phyloP scores from a whole-genome alignment of 1,140 invertebrate species.

The Ladona fulva region DNA sequence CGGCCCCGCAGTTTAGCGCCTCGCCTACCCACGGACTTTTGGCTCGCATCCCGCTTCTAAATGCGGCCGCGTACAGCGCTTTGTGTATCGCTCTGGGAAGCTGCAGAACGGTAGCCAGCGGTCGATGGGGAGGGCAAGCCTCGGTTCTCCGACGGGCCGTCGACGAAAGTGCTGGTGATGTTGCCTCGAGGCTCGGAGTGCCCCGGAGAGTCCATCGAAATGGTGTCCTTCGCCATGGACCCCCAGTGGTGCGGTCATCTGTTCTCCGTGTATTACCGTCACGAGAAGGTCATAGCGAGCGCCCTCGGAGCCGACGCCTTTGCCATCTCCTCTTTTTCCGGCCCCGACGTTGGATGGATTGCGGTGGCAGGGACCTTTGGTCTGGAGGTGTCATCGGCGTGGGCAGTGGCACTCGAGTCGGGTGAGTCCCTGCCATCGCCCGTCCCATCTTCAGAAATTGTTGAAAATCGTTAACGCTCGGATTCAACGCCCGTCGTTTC shows the following conservation, averaged over 20 bases:
- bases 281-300: slow-evolving; percentile 20
- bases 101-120: too few species aligned
- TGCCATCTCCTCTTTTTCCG: slow-evolving; percentile 19
- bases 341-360: slow-evolving; percentile 24
- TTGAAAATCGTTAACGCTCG: too few species aligned
- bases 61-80: too few species aligned
- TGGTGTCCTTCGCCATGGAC: slow-evolving; percentile 23
- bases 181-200: neutral
- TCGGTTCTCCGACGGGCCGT: neutral
- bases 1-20: too few species aligned
- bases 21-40: too few species aligned
- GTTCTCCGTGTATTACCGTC: slow-evolving; percentile 26
- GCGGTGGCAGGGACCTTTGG: slow-evolving; percentile 26
- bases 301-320: slow-evolving; percentile 17
- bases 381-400: slow-evolving; percentile 26
- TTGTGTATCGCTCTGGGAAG: too few species aligned
- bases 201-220: slow-evolving; percentile 14
- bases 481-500: too few species aligned
- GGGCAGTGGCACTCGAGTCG: slow-evolving; percentile 25
- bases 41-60: too few species aligned
- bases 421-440: slow-evolving; percentile 20
- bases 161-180: neutral
- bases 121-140: too few species aligned
- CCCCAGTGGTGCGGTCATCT: slow-evolving; percentile 26
- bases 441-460: too few species aligned